Evolutionary conservation across 2,797 vertebrate species (phyloP).

Genomic region (Myiotriccus ornatus): DNA sequence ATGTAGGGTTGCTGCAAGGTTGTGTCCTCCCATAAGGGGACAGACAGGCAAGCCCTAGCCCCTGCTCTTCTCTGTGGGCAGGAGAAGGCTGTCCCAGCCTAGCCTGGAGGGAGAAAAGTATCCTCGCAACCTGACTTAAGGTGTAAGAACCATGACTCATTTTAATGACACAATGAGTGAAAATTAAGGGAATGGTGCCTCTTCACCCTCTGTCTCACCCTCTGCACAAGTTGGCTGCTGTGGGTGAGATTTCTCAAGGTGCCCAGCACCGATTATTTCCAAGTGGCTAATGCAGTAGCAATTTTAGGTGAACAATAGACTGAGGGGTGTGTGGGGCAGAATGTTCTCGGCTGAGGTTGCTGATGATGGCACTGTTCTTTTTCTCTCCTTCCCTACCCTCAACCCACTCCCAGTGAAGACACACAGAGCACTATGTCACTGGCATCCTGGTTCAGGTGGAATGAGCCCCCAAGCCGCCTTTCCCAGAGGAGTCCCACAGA

Average conservation of each 20-base stretch:
- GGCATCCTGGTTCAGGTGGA: slow-evolving; percentile 91
- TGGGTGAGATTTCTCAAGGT: not conserved
- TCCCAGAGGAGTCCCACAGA: slow-evolving; percentile 82
- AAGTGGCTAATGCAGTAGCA: not conserved
- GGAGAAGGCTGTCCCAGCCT: not conserved
- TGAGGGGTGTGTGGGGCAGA: not conserved
- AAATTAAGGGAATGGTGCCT: not conserved
- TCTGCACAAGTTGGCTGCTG: not conserved
- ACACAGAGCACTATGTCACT: slow-evolving; percentile 71
- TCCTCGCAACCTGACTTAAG: not conserved
- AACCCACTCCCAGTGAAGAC: not conserved
- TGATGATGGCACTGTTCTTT: not conserved
- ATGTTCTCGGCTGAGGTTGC: not conserved
- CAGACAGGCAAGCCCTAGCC: rapidly evolving
- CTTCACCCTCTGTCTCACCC: not conserved
- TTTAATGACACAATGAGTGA: not conserved
- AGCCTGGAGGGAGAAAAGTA: not conserved
- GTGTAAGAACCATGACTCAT: not conserved
- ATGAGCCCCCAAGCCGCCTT: slow-evolving; percentile 77
- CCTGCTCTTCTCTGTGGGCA: not conserved
- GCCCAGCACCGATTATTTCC: not conserved
- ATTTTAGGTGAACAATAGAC: not conserved
- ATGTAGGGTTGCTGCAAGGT: not conserved
- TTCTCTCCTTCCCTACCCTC: not conserved
- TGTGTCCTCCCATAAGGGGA: not conserved